Percentiles rank a stretch among this genome's conserved stretches.
phyloP scores from a whole-genome alignment of 2,797 vertebrate species.

The Sarcophilus harrisii region DNA sequence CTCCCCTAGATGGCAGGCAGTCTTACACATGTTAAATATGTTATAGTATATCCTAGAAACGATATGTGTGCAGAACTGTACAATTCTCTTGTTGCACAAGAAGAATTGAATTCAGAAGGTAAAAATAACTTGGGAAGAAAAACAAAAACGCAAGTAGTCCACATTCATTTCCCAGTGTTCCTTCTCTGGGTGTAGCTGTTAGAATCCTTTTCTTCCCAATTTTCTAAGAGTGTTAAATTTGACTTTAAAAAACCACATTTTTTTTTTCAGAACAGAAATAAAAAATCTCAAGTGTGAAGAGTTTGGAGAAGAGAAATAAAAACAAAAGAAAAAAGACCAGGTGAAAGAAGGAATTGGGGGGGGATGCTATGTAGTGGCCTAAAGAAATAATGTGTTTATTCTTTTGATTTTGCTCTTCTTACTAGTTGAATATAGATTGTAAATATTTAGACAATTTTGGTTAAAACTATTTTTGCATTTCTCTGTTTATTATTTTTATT shows the following conservation, averaged over 20 bases:
- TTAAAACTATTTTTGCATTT: background rate
- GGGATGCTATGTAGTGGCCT: background rate
- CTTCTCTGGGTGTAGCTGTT: no score
- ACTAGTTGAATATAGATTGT: background rate
- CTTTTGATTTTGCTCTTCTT: background rate
- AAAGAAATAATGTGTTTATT: background rate
- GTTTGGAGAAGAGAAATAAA: background rate
- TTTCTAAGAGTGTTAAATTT: background rate
- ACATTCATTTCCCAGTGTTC: no score
- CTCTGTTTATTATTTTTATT: background rate
- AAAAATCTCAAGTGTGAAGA: background rate
- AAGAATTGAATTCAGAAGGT: no score
- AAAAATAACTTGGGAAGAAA: no score
- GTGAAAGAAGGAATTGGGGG: constrained; percentile 22
- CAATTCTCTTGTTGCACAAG: no score
- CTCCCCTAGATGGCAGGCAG: no score
- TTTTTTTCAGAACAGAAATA: constrained; percentile 39
- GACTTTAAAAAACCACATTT: constrained; percentile 1
- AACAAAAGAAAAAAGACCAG: constrained; percentile 11
- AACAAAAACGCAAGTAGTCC: no score
- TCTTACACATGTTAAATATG: no score
- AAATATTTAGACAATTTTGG: background rate
- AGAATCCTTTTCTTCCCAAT: background rate
- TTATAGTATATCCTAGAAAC: no score
- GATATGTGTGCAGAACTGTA: no score